Conservation (phyloP, 2,888 invertebrate species). For the Torymus auratus region DNA sequence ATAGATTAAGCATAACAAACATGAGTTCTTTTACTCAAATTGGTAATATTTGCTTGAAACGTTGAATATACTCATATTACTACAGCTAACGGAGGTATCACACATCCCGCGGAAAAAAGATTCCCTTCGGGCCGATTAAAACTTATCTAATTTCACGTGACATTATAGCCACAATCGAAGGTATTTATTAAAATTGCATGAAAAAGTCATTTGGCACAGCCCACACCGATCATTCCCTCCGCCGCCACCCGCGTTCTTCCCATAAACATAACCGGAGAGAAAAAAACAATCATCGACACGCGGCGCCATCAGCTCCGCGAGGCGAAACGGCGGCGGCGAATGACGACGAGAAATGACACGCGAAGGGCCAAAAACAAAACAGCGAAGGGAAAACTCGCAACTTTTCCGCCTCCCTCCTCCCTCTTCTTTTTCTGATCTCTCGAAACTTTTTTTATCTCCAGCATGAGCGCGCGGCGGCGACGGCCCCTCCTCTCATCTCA, state of each 20-base stretch:
- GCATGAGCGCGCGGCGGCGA: background rate
- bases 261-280: background rate
- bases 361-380: conserved; percentile 39
- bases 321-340: background rate
- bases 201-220: background rate
- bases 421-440: conserved; percentile 47
- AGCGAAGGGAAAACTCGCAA: conserved; percentile 43
- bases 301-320: too few relatives aligned
- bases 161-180: background rate
- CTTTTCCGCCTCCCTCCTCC: conserved; percentile 39
- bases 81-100: too few relatives aligned
- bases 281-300: background rate
- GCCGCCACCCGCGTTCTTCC: too few relatives aligned
- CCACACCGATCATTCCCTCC: background rate
- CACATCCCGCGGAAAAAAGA: too few relatives aligned
- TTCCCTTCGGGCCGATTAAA: too few relatives aligned
- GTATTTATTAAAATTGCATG: background rate
- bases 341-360: conserved; percentile 44
- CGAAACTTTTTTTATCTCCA: conserved; percentile 57
- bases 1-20: too few relatives aligned
- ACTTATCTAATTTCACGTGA: background rate
- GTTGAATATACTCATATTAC: too few relatives aligned
- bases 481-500: conserved; percentile 23
- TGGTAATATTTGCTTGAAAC: too few relatives aligned
- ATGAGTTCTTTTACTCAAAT: too few relatives aligned